These are phyloP conservation scores for Epizoanthus rinbou DNA, from an alignment of 92 coral and sea anemone genomes.

Conservation along the genomic window DNA sequence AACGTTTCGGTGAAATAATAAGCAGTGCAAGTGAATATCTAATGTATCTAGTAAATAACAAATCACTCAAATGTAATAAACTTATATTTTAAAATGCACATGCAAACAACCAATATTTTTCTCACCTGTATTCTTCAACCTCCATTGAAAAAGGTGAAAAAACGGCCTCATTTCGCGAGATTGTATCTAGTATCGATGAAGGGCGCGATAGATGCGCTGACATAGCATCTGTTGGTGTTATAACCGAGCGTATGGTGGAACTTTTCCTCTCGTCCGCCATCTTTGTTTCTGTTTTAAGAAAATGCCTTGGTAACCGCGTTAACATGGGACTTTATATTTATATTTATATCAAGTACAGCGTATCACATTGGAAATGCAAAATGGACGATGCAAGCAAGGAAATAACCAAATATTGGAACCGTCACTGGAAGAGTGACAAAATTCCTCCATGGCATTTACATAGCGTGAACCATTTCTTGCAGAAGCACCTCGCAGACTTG, in stretches of 20 bases:
- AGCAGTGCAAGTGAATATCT: too few relatives aligned
- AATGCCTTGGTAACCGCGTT: conserved; percentile 39
- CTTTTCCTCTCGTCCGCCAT: conserved; percentile 18
- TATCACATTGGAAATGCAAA: neutral
- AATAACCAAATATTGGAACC: conserved; percentile 9
- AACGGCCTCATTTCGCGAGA: neutral
- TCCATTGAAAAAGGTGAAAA: conserved; percentile 35
- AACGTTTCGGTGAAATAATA: too few relatives aligned
- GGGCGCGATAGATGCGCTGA: conserved; percentile 23
- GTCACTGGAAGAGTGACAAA: conserved; percentile 15
- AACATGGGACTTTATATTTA: conserved; percentile 2
- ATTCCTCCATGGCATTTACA: conserved; percentile 21
- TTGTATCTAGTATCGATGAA: conserved; percentile 16
- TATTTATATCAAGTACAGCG: conserved; percentile 1
- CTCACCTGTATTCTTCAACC: conserved; percentile 24
- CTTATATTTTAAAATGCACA: too few relatives aligned
- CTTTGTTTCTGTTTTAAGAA: conserved; percentile 25
- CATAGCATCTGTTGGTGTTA: conserved; percentile 24
- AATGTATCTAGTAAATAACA: too few relatives aligned
- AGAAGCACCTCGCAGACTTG: neutral
- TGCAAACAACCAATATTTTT: too few relatives aligned
- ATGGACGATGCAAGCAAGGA: conserved; percentile 8
- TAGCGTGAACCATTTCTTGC: conserved; percentile 11
- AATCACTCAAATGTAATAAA: too few relatives aligned
- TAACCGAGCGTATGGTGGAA: neutral